phyloP scores from a whole-genome alignment of 2,797 vertebrate species.

The Petrocephalus schoutedeni region DNA sequence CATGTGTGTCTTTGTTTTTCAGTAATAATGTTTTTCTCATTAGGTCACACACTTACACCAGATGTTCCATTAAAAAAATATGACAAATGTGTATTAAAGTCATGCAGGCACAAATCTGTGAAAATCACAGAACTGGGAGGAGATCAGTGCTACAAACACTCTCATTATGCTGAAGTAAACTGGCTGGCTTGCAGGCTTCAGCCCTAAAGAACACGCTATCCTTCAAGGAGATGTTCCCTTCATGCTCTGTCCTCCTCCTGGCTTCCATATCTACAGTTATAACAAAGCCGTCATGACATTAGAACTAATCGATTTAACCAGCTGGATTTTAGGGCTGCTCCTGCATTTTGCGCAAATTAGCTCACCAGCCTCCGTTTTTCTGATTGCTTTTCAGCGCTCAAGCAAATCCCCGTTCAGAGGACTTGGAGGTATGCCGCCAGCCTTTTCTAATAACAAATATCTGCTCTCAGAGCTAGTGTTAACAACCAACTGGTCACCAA shows the following conservation, averaged over 20 bases:
- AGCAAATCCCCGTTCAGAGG: slow-evolving; percentile 6
- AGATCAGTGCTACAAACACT: not conserved
- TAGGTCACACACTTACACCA: slow-evolving; percentile 16
- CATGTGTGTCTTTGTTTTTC: not conserved
- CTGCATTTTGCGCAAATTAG: not conserved
- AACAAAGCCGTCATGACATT: not conserved
- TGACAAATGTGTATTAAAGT: slow-evolving; percentile 11
- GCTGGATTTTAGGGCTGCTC: not conserved
- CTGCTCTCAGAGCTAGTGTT: slow-evolving; percentile 58
- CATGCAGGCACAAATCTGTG: not conserved
- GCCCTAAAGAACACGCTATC: not conserved
- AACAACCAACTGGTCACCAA: slow-evolving; percentile 75
- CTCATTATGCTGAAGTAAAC: not conserved
- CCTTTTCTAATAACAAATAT: slow-evolving; percentile 56
- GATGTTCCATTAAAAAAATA: slow-evolving; percentile 18
- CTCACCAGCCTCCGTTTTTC: not conserved
- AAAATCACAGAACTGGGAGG: not conserved
- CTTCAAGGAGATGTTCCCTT: slow-evolving; percentile 10
- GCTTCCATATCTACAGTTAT: not conserved
- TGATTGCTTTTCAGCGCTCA: not conserved
- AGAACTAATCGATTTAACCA: not conserved
- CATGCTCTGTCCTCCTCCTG: slow-evolving; percentile 35
- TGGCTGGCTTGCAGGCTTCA: not conserved
- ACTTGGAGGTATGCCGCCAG: slow-evolving; percentile 48
- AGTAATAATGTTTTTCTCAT: slow-evolving; percentile 5